Percentiles rank a stretch among this genome's conserved stretches.
phyloP scores from a whole-genome alignment of 2,113 vertebrate genomes.

The Silurus glanis region DNA sequence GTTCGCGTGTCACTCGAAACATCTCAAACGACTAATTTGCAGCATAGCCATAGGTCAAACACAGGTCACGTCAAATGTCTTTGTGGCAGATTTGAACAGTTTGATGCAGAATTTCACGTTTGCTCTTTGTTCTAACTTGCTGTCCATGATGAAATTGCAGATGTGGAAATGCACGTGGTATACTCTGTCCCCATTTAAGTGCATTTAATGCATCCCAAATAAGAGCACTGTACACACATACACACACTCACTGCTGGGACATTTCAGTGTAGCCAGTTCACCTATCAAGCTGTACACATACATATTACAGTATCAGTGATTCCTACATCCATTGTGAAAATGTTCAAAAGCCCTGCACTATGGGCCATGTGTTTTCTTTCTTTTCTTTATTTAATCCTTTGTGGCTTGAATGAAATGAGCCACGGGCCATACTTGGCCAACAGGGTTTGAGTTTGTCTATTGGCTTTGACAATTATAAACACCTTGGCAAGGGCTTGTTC shows the following conservation, averaged over 20 bases:
- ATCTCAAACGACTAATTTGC: too few species aligned
- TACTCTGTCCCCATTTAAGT: background rate
- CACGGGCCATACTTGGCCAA: background rate
- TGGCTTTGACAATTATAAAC: background rate
- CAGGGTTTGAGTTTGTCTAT: background rate
- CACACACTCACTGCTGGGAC: background rate
- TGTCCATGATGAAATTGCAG: too few species aligned
- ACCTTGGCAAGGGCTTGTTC: background rate
- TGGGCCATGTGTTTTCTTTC: background rate
- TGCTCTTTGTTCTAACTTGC: too few species aligned
- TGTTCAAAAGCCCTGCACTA: background rate
- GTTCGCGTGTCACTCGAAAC: too few species aligned
- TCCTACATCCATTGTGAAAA: background rate
- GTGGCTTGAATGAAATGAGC: background rate
- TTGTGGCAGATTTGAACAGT: too few species aligned
- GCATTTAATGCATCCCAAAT: background rate
- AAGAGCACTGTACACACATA: background rate
- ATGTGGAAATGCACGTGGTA: too few species aligned
- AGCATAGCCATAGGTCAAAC: too few species aligned
- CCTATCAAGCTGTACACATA: background rate
- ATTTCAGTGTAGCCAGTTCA: background rate
- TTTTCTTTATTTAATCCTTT: background rate
- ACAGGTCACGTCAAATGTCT: too few species aligned
- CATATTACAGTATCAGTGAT: background rate
- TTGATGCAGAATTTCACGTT: too few species aligned